Base-by-base conservation (phyloP, 1,140 invertebrate species). In the Lordiphosa mommai region DNA sequence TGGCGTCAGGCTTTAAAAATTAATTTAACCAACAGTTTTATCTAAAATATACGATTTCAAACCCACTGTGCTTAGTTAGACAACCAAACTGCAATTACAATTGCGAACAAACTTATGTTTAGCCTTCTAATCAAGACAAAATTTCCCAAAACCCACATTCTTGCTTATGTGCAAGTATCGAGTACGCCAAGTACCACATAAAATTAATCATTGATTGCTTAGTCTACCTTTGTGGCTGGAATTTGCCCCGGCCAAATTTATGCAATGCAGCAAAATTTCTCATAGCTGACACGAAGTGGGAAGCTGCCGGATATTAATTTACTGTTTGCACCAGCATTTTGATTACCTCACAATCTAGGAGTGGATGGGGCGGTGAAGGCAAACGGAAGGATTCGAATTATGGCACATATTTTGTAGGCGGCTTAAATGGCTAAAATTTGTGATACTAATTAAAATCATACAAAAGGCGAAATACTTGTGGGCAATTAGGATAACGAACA, bases 171-270 rank as follows among this genome's bases (percentile, higher is more conserved):
- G 32, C 30, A 50, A 47, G 49, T 67, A 67, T 67, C 13, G 64
- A 67, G 37, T 33, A 14, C 1, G 2, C n/a, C 10, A 50, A 14
- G 17, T 41, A 57, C 66, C 57, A 60, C 71, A 76, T 61, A 80
- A 82, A 74, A 71, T 82, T 82, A 80, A 74, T 80, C 71, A 80
- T 63, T 61, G 52, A 72, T 61, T 40, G 46, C 61, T 13, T 20
- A 16, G 30, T 12, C 34, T 50, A n/a, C 14, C 16, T 12, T 32
- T 53, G 53, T 61, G 48, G 51, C 34, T 40, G 29, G 27, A 13
- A 46, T 46, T 60, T 23, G 34, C 30, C 44, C 3, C 32, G n/a
- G 14, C 46, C 4, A 71, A 80, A 80, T 80, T 80, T 80, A 80
- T 80, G 76, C 77, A 71, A 49, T 80, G 71, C 76, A 72, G 76